A percentile compares a stretch with the other conserved stretches of the same genome.
phyloP scores from a whole-genome alignment of 1,140 invertebrate genomes.

The Phthorimaea operculella region DNA sequence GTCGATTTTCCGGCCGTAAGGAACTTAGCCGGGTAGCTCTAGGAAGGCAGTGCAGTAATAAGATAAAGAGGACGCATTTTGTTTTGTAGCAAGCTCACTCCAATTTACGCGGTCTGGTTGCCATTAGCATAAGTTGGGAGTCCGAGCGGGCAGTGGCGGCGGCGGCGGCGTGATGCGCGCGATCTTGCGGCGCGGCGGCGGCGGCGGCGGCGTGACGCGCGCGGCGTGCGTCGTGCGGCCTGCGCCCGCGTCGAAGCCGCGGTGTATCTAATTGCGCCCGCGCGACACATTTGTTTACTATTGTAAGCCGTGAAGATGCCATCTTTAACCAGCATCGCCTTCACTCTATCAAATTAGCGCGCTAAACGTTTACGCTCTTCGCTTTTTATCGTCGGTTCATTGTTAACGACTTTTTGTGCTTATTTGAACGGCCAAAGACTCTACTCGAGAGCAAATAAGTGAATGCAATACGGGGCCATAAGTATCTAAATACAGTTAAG shows the following conservation, averaged over 20 bases:
- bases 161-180: conserved; percentile 42
- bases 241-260: conserved; percentile 22
- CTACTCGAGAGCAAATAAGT: too few species aligned
- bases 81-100: conserved; percentile 57
- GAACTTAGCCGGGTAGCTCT: conserved; percentile 27
- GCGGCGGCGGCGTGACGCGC: conserved; percentile 22
- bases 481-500: too few species aligned
- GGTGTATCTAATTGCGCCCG: conserved; percentile 48
- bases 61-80: conserved; percentile 65
- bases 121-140: conserved; percentile 64
- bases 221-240: conserved; percentile 21
- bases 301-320: conserved; percentile 64
- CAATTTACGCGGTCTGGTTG: conserved; percentile 60
- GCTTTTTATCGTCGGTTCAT: background rate
- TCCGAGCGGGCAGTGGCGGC: conserved; percentile 30
- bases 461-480: too few species aligned
- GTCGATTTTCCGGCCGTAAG: conserved; percentile 23
- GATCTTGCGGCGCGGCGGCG: conserved; percentile 37
- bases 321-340: conserved; percentile 46
- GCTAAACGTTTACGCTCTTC: background rate
- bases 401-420: too few species aligned
- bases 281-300: conserved; percentile 65
- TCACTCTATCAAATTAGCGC: conserved; percentile 56
- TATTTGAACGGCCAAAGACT: too few species aligned
- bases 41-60: conserved; percentile 52